phyloP scores from a whole-genome alignment of 2,113 vertebrate genomes.

The Corythornis vintsioides region DNA sequence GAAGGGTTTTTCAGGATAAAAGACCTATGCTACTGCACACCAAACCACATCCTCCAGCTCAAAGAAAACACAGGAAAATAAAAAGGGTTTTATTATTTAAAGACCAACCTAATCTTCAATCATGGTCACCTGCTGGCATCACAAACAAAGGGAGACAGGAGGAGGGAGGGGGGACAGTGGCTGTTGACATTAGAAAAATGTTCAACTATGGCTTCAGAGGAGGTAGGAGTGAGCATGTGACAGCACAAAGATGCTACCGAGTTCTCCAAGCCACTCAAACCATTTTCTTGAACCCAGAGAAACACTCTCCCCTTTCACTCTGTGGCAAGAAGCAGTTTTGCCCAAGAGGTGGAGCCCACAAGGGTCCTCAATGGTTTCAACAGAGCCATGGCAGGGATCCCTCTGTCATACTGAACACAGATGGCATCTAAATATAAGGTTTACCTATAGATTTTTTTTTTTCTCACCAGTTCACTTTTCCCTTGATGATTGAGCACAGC shows the following conservation, averaged over 20 bases:
- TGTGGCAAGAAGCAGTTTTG: neutral
- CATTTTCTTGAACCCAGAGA: neutral
- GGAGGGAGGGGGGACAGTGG: neutral
- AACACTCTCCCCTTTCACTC: neutral
- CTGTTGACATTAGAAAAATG: neutral
- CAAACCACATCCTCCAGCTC: neutral
- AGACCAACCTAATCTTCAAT: neutral
- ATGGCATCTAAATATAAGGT: neutral
- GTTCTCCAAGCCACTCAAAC: neutral
- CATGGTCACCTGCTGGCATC: neutral
- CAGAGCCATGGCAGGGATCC: neutral
- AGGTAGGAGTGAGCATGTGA: fast-evolving
- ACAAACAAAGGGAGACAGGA: neutral
- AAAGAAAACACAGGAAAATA: neutral
- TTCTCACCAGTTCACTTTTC: neutral
- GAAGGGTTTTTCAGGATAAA: neutral
- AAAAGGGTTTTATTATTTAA: neutral
- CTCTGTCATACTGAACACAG: neutral
- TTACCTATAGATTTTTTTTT: neutral
- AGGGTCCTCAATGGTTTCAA: neutral
- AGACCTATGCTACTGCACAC: neutral
- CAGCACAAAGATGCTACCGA: neutral
- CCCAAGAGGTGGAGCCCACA: neutral
- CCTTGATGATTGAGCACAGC: neutral
- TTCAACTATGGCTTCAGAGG: neutral